phyloP scores from a whole-genome alignment of 2,888 invertebrate species.

The Amphipoea oculea region DNA sequence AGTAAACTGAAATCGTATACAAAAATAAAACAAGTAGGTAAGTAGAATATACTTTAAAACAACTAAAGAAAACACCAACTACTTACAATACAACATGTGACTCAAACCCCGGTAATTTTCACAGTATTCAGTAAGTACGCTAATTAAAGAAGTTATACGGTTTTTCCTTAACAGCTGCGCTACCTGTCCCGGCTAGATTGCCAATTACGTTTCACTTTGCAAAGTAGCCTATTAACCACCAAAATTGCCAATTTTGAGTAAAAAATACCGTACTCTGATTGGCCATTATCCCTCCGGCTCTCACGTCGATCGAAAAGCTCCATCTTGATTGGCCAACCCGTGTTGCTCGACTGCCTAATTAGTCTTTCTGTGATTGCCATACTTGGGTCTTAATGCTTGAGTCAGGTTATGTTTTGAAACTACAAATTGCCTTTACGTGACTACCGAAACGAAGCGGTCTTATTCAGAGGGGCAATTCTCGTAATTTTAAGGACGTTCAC shows the following conservation, averaged over 20 bases:
- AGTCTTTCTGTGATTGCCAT: not conserved
- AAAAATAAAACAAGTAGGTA: slow-evolving; percentile 7
- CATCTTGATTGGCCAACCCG: slow-evolving; percentile 14
- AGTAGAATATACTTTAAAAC: not conserved
- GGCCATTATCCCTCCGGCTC: slow-evolving; percentile 1
- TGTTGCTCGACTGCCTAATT: slow-evolving; percentile 14
- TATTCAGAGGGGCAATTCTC: not conserved
- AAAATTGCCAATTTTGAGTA: slow-evolving; percentile 9
- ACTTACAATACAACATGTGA: not conserved
- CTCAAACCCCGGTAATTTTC: slow-evolving; percentile 5
- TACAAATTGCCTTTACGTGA: slow-evolving; percentile 34
- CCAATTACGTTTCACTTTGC: slow-evolving; percentile 31
- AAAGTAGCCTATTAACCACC: not conserved
- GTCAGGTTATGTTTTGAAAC: slow-evolving; percentile 31
- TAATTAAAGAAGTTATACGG: slow-evolving; percentile 19
- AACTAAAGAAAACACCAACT: not conserved
- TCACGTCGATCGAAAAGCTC: slow-evolving; percentile 19
- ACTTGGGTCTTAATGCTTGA: not conserved
- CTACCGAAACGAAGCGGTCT: not conserved
- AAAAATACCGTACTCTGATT: slow-evolving; percentile 21
- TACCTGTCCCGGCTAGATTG: slow-evolving; percentile 17
- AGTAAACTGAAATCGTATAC: slow-evolving; percentile 3
- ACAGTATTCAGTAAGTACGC: slow-evolving; percentile 18
- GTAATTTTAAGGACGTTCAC: too few species aligned
- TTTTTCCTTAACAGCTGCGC: slow-evolving; percentile 27